Evolutionary conservation across 2,113 vertebrate genomes (phyloP).

Genomic region (Cranoglanis bouderius): DNA sequence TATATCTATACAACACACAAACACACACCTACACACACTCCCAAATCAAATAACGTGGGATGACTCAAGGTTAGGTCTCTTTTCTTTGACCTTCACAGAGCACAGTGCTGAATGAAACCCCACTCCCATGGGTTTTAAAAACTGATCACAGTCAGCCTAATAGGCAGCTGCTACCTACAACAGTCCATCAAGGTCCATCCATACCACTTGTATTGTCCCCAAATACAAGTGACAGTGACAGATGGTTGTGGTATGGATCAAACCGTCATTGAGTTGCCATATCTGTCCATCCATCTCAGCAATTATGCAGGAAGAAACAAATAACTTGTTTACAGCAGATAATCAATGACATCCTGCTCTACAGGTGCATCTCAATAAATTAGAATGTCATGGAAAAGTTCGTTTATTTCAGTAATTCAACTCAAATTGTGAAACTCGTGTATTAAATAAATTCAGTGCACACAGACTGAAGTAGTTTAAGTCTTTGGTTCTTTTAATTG

Average conservation of each 20-base stretch:
- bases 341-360: not conserved
- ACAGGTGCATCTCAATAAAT: too few relatives aligned
- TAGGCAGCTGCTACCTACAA: not conserved
- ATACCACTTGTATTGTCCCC: too few relatives aligned
- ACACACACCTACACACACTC: constrained; percentile 12
- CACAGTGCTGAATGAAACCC: not conserved
- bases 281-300: constrained; percentile 5
- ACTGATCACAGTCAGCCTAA: constrained; percentile 19
- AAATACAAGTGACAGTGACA: not conserved
- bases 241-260: not conserved
- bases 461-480: too few relatives aligned
- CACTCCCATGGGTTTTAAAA: constrained; percentile 28
- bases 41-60: constrained; percentile 14
- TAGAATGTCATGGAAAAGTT: too few relatives aligned
- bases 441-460: too few relatives aligned
- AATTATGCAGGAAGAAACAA: not conserved
- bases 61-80: constrained; percentile 38
- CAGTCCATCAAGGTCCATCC: not conserved
- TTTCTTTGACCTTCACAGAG: constrained; percentile 24
- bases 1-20: not conserved
- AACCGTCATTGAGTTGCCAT: not conserved
- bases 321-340: not conserved
- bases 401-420: too few relatives aligned
- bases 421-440: too few relatives aligned
- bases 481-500: too few relatives aligned